phyloP scores from a whole-genome alignment of 1,140 invertebrate genomes.

The Ctenoplectra terminalis region DNA sequence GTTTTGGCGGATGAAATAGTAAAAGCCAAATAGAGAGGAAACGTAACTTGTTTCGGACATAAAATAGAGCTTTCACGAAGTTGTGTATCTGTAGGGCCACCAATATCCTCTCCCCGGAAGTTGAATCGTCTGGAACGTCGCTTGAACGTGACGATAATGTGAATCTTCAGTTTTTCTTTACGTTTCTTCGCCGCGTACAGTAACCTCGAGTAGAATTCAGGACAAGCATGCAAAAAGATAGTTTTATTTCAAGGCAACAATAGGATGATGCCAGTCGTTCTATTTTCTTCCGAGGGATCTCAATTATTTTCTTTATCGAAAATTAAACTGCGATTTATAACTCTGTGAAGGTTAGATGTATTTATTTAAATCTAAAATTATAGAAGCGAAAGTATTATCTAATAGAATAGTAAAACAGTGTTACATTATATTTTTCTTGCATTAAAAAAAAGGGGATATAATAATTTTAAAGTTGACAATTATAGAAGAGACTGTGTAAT shows the following conservation, averaged over 20 bases:
- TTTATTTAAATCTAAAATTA: too few relatives aligned
- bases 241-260: background rate
- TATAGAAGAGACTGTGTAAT: too few relatives aligned
- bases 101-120: constrained; percentile 53
- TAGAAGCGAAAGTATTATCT: too few relatives aligned
- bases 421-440: too few relatives aligned
- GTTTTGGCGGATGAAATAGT: background rate
- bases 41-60: constrained; percentile 7
- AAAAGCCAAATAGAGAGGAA: background rate
- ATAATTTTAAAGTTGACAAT: too few relatives aligned
- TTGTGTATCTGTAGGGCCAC: constrained; percentile 36
- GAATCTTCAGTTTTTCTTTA: constrained; percentile 40
- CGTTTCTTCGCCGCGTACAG: background rate
- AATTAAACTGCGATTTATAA: too few relatives aligned
- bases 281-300: background rate
- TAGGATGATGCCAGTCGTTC: too few relatives aligned
- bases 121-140: constrained; percentile 50
- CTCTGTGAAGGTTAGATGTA: too few relatives aligned
- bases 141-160: constrained; percentile 62
- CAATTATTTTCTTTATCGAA: background rate
- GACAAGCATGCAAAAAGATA: constrained; percentile 4
- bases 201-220: constrained; percentile 4
- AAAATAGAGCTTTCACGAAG: constrained; percentile 32
- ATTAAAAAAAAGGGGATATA: too few relatives aligned
- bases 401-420: too few relatives aligned